These are phyloP conservation scores for Lepus timidus DNA, from an alignment of 2,113 vertebrate species.

Conservation along the genomic window DNA sequence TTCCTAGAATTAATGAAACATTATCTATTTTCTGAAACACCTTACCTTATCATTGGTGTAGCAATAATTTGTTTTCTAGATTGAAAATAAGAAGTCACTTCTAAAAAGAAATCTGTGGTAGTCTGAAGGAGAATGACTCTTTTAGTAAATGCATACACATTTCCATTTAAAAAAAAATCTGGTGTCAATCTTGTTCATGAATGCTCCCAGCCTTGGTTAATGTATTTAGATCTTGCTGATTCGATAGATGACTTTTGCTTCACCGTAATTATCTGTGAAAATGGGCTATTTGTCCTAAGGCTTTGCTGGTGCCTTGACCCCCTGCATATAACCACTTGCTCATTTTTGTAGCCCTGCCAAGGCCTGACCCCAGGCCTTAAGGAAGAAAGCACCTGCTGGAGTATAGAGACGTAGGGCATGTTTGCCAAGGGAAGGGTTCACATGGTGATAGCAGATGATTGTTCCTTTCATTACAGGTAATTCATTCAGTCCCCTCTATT, in stretches of 20 bases:
- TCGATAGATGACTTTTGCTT: not conserved
- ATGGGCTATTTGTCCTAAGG: not conserved
- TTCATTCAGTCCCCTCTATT: not conserved
- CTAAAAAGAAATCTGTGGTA: conserved; percentile 29
- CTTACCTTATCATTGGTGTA: conserved; percentile 15
- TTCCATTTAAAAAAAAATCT: not conserved
- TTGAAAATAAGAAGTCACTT: conserved; percentile 48
- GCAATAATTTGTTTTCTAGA: conserved; percentile 56
- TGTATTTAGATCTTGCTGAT: not conserved
- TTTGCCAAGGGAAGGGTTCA: conserved; percentile 27
- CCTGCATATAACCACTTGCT: not conserved
- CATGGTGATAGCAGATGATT: conserved; percentile 25
- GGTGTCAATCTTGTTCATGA: not conserved
- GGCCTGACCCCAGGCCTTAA: not conserved
- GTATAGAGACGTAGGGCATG: not conserved
- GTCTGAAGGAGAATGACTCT: not conserved
- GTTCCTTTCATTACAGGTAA: conserved; percentile 24
- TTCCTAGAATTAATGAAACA: conserved; percentile 49
- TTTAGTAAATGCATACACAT: not conserved
- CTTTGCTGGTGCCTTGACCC: not conserved
- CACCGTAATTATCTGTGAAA: not conserved
- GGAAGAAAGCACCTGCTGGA: not conserved
- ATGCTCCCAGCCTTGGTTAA: not conserved
- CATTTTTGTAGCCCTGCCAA: not conserved
- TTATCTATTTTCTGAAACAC: conserved; percentile 26